phyloP scores from a whole-genome alignment of 2,888 invertebrate species.

The Cetonia aurata region DNA sequence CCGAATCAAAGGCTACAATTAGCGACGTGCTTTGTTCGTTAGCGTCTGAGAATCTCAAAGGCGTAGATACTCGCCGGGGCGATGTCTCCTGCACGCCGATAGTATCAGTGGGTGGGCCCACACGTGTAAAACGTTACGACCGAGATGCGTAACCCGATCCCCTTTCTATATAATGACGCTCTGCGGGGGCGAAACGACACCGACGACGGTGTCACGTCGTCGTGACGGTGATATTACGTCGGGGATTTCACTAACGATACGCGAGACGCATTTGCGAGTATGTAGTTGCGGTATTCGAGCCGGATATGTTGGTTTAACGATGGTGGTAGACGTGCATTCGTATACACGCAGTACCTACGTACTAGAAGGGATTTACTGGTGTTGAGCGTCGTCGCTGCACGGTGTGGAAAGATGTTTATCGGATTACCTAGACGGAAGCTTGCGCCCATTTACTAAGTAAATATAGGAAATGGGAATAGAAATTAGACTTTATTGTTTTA shows the following conservation, averaged over 20 bases:
- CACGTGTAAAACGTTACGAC: neutral
- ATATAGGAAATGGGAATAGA: no score
- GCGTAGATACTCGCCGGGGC: neutral
- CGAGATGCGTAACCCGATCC: constrained; percentile 14
- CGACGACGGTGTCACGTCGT: constrained; percentile 11
- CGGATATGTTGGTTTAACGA: constrained; percentile 30
- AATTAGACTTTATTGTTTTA: no score
- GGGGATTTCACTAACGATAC: constrained; percentile 31
- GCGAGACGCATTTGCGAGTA: constrained; percentile 32
- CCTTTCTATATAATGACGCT: constrained; percentile 9
- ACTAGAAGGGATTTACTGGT: no score
- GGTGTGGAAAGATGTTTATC: no score
- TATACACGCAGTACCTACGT: neutral
- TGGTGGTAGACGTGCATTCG: neutral
- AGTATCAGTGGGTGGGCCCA: neutral
- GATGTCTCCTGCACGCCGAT: no score
- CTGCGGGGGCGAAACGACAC: neutral
- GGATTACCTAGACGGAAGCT: no score
- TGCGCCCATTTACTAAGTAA: no score
- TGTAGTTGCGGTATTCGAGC: constrained; percentile 25
- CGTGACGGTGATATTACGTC: constrained; percentile 3
- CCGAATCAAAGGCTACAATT: neutral
- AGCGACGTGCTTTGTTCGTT: neutral
- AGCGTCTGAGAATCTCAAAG: neutral
- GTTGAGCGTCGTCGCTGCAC: no score